Conservation (phyloP, 1,140 invertebrate species). For the Phymastichus coffea region DNA sequence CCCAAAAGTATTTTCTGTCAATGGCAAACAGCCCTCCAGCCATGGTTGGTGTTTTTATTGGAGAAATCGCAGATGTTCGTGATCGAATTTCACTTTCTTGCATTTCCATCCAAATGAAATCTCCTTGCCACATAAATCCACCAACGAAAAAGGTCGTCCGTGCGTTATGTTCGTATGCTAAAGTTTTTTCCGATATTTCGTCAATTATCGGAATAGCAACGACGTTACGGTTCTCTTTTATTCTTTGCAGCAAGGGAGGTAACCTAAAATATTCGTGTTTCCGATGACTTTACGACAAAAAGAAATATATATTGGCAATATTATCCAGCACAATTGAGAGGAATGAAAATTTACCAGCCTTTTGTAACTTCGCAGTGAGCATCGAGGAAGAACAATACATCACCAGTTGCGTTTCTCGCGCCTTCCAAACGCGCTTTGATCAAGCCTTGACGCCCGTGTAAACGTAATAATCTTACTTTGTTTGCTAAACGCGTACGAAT, state of each 20-base stretch:
- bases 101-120: slow-evolving; percentile 87
- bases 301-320: not conserved
- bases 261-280: slow-evolving; percentile 62
- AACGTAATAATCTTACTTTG: slow-evolving; percentile 73
- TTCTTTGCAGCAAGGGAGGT: slow-evolving; percentile 80
- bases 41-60: slow-evolving; percentile 82
- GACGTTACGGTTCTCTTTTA: slow-evolving; percentile 73
- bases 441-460: slow-evolving; percentile 76
- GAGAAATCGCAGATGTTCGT: slow-evolving; percentile 53
- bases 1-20: slow-evolving; percentile 88
- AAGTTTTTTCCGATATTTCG: slow-evolving; percentile 82
- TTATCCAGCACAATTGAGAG: not conserved
- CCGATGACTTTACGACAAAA: too few relatives aligned
- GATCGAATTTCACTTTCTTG: slow-evolving; percentile 67
- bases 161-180: slow-evolving; percentile 67
- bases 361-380: slow-evolving; percentile 88
- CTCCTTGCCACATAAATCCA: slow-evolving; percentile 90
- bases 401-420: slow-evolving; percentile 72
- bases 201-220: slow-evolving; percentile 92
- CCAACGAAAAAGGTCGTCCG: slow-evolving; percentile 68
- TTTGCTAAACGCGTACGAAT: slow-evolving; percentile 66
- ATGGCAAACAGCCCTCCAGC: slow-evolving; percentile 92
- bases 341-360: slow-evolving; percentile 62
- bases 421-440: slow-evolving; percentile 83
- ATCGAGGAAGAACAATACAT: slow-evolving; percentile 90